Base-by-base conservation (phyloP, 2,113 vertebrate species). In the Origma solitaria region DNA sequence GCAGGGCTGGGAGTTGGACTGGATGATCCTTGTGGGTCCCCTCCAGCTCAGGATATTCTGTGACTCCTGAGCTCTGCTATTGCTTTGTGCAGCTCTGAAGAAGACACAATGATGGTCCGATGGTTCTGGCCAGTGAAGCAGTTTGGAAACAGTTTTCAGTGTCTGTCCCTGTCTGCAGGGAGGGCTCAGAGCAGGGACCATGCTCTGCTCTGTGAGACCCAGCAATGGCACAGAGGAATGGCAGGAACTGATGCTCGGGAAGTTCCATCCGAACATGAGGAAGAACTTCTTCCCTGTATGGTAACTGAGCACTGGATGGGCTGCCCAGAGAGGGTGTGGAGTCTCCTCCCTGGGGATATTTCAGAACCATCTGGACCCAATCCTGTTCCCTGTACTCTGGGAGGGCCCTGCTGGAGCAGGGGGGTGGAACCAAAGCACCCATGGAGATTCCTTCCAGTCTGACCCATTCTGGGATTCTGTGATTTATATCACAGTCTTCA, bases 201-300 rank as follows among this genome's bases (percentile, higher is more conserved):
- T 44, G 31, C 11, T 76, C 61, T 44, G 44, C 37, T 57, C 30
- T 2, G 3, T 6, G 24, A 58, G 24, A 1, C 13, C 22, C 60
- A 42, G 44, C 10, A 50, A 2, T 42, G 25, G 24, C 13, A 35
- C 51, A 37, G 61, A 31, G 31, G 2, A 5, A 1, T 0, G 7
- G 71, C 61, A 68, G 37, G 37, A 1, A 5, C 31, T 14, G 53
- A 21, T 19, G 61, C 44, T 53, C 25, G 18, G 45, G 31, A 20
- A 51, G 2, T 22, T 77, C 33, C 37, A 14, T 7, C 27, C 45
- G 27, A 5, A 31, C 14, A 23, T 4, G 38, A 37, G 33, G 22
- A 10, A 22, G 27, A 51, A 22, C 17, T 57, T 33, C 40, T 75
- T 17, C 7, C 13, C 44, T 27, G 27, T 9, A 44, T 15, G 5